phyloP scores from a whole-genome alignment of 2,797 vertebrate genomes.

The Manis crassicaudata region DNA sequence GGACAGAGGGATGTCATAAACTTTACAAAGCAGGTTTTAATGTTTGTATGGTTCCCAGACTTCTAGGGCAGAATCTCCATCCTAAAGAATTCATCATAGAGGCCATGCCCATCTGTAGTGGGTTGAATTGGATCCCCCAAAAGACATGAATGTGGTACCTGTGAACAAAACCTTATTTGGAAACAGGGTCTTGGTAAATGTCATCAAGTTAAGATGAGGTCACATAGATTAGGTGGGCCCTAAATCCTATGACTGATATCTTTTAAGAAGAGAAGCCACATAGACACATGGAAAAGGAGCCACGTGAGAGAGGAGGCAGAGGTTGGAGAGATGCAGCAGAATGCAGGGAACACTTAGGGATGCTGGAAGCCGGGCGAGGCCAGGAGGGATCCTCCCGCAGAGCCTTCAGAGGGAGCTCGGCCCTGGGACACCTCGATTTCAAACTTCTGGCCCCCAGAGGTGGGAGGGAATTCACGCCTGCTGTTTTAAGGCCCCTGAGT shows the following conservation, averaged over 20 bases:
- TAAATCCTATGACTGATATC: neutral
- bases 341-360: accelerated
- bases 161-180: neutral
- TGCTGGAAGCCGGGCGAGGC: accelerated
- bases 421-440: neutral
- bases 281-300: neutral
- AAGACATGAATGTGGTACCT: too few species aligned
- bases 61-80: neutral
- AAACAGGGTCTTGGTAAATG: neutral
- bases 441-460: neutral
- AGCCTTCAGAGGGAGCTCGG: accelerated
- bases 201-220: neutral
- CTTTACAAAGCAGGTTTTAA: neutral
- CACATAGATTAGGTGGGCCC: neutral
- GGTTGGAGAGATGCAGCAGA: accelerated
- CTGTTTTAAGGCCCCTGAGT: neutral
- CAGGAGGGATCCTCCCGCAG: accelerated
- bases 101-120: neutral
- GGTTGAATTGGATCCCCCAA: neutral
- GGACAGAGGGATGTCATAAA: neutral
- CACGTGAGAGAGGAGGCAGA: neutral
- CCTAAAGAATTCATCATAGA: neutral
- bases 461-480: neutral
- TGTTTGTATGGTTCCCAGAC: neutral
- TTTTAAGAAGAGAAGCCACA: neutral